Base-by-base conservation (phyloP, 2,888 invertebrate genomes). In the Drosophila pullipes region DNA sequence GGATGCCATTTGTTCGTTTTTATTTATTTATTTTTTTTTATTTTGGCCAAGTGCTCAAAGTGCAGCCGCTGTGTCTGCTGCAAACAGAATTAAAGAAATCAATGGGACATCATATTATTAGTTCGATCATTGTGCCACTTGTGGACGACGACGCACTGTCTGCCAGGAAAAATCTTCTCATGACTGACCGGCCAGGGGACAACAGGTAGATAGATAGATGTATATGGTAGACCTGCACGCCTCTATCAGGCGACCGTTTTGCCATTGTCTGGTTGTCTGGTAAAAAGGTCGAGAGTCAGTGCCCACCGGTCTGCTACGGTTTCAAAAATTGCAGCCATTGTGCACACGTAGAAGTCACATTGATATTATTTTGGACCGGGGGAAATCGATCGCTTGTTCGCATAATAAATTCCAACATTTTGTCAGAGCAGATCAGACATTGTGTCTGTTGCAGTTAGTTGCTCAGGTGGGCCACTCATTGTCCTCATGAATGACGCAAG, bases 181-280 rank as follows among this genome's bases (percentile, higher is more conserved):
- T 89, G 83, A 78, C 68, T 60, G 70, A 74, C 66, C 72, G 70
- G 74, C 61, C 72, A 69, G 39, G 31, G 60, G 44, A 67, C 62
- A 47, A 78, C 84, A 86, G 76, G 44, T 44, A 58, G 74, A n/a
- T 58, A 44, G 74, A 30, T 74, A 55, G 66, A 66, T 69, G 89
- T 90, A 90, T 89, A 72, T 78, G 87, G 85, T 88, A 83, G 90
- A 86, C 89, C 87, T 92, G 89, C 93, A 93, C 93, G 93, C 93
- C 93, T 91, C 92, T 92, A 92, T 93, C 91, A 91, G 91, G 84
- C 88, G 82, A 85, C 87, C 83, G 76, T 75, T 89, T 90, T 66
- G 82, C 89, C 83, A 89, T 92, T 93, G 91, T 92, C 84, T 60
- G 22, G 22, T 53, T 58, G 49, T 37, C 58, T 37, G 58, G 63